Evolutionary conservation across 2,113 vertebrate genomes (phyloP).

Genomic region (Xenotilapia longispinis): DNA sequence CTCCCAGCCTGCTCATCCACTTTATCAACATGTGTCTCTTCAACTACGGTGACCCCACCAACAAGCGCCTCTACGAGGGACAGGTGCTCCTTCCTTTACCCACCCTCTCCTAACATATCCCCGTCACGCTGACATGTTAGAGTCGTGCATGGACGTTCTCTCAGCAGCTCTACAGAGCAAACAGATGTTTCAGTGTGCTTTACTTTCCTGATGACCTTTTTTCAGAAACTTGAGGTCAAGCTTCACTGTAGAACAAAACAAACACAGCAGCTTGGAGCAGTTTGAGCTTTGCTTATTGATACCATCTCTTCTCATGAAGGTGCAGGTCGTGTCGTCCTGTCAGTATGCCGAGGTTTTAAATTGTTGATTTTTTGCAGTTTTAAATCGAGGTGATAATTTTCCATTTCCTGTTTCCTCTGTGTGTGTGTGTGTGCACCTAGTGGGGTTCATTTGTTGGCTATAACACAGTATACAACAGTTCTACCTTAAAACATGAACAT

Average conservation of each 20-base stretch:
- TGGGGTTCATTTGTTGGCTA: neutral
- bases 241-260: neutral
- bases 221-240: neutral
- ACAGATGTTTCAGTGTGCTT: neutral
- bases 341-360: neutral
- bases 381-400: neutral
- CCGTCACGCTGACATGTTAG: neutral
- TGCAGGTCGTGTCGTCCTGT: fast-evolving
- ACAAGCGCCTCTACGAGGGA: slow-evolving; percentile 84
- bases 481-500: neutral
- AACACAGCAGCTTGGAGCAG: neutral
- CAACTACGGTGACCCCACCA: slow-evolving; percentile 81
- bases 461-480: neutral
- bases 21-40: slow-evolving; percentile 99
- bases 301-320: neutral
- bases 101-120: neutral
- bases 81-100: slow-evolving; percentile 74
- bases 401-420: neutral
- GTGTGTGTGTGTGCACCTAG: no score
- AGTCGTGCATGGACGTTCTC: neutral
- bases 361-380: neutral
- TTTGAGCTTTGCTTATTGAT: neutral
- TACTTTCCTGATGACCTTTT: no score
- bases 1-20: slow-evolving; percentile 93
- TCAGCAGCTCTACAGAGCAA: neutral